Conservation (phyloP, 2,797 vertebrate species). For the Chelonia mydas region DNA sequence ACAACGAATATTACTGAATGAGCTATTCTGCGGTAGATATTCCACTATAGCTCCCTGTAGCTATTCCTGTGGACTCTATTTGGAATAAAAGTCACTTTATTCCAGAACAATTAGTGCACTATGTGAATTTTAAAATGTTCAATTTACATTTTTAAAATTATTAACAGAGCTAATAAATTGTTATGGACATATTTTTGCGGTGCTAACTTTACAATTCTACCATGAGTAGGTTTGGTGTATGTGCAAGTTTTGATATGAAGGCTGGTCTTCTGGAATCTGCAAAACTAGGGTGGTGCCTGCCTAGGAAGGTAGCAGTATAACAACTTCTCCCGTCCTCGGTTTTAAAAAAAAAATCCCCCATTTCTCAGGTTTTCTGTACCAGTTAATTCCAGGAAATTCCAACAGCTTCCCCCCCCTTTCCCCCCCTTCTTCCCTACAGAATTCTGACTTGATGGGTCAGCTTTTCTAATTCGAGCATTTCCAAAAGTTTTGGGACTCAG, state of each 20-base stretch:
- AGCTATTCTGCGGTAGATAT: not conserved
- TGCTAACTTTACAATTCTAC: not conserved
- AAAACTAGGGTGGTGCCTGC: not conserved
- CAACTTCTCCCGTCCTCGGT: not conserved
- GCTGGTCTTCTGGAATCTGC: not conserved
- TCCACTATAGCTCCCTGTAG: not conserved
- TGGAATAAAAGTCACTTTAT: not conserved
- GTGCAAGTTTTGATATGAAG: not conserved
- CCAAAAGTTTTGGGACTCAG: not conserved
- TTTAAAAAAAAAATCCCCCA: not conserved
- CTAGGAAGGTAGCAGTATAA: not conserved
- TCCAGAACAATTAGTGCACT: not conserved
- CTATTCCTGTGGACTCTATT: not conserved
- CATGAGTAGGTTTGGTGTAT: not conserved
- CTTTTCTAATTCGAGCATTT: not conserved
- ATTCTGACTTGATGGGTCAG: not conserved
- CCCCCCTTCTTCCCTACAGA: not conserved
- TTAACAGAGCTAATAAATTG: not conserved
- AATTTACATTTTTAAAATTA: not conserved
- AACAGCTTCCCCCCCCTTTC: not conserved
- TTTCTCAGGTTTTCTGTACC: not conserved
- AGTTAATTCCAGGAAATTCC: not conserved
- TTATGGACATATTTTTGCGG: not conserved
- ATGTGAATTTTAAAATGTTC: not conserved
- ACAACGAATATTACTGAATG: not conserved